A percentile compares a stretch with the other conserved stretches of the same genome.
phyloP scores from a whole-genome alignment of 2,888 invertebrate species.

The Agrilus mali region DNA sequence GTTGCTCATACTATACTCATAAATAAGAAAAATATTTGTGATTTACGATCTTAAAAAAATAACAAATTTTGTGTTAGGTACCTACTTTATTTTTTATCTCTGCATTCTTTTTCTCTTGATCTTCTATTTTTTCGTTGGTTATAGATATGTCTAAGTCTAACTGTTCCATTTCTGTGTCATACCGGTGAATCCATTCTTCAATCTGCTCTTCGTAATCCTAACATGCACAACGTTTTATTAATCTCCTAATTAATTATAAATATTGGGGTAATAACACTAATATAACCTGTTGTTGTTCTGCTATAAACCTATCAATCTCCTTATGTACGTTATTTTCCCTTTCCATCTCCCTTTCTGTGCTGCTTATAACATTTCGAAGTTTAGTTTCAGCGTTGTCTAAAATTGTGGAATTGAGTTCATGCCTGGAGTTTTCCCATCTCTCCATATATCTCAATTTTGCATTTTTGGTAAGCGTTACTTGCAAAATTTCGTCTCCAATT shows the following conservation, averaged over 20 bases:
- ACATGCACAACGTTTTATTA: no score
- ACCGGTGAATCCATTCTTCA: constrained; percentile 29
- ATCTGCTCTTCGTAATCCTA: constrained; percentile 28
- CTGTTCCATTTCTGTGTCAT: constrained; percentile 27
- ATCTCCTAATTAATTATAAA: no score
- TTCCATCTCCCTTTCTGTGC: constrained; percentile 23
- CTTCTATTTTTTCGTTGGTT: constrained; percentile 29
- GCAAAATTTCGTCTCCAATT: no score
- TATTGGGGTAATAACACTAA: no score
- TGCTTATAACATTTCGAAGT: constrained; percentile 20
- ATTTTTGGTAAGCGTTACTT: constrained; percentile 6
- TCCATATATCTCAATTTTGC: constrained; percentile 23
- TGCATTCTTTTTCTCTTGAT: constrained; percentile 12
- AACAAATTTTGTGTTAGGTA: no score
- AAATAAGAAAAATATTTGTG: no score
- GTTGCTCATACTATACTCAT: constrained; percentile 26
- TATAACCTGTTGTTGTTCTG: constrained; percentile 21
- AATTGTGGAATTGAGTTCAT: constrained; percentile 26
- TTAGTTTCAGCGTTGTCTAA: constrained; percentile 22
- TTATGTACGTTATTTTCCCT: constrained; percentile 28
- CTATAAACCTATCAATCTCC: constrained; percentile 27
- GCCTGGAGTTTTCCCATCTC: constrained; percentile 30
- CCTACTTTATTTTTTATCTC: no score
- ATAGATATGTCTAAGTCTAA: constrained; percentile 27
- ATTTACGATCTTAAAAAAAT: no score